These are phyloP conservation scores for Coregonus suidteri DNA, from an alignment of 2,797 vertebrate species.

Conservation along the genomic window DNA sequence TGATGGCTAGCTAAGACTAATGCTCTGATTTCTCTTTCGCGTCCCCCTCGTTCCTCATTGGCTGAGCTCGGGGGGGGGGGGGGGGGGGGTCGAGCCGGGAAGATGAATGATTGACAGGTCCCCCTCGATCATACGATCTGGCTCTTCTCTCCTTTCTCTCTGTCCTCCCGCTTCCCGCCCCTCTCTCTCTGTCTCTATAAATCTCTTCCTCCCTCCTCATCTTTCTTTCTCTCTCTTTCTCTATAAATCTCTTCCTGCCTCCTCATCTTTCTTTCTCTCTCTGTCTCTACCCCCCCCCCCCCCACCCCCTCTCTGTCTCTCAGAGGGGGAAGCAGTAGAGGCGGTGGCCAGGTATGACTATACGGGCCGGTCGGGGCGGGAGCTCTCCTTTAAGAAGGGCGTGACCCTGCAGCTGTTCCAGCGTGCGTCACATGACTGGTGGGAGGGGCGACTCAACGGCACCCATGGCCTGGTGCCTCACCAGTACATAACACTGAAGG, in stretches of 20 bases:
- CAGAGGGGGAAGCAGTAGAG: conserved; percentile 94
- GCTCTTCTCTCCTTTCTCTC: conserved; percentile 30
- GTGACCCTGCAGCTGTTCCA: conserved; percentile 92
- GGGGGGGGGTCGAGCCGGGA: conserved; percentile 32
- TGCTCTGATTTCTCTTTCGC: conserved; percentile 1
- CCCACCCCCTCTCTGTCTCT: too few relatives aligned
- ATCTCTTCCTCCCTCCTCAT: neutral
- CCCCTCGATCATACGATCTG: conserved; percentile 35
- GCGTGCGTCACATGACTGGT: conserved; percentile 98
- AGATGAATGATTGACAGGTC: conserved; percentile 54
- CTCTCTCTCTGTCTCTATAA: neutral
- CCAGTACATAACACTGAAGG: conserved; percentile 96
- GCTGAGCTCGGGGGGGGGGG: conserved; percentile 18
- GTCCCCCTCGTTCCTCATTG: conserved; percentile 38
- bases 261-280: too few relatives aligned
- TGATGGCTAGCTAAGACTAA: conserved; percentile 37
- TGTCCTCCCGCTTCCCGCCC: neutral
- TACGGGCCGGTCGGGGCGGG: conserved; percentile 89
- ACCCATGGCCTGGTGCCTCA: conserved; percentile 94
- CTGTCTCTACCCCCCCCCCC: too few relatives aligned
- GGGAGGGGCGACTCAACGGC: conserved; percentile 95
- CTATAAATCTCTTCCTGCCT: too few relatives aligned
- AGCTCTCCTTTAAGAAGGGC: conserved; percentile 97
- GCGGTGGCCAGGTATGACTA: conserved; percentile 98
- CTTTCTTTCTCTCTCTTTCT: neutral